Evolutionary conservation across 2,888 invertebrate species (phyloP), one percentile per base, ranked within the genome.

Genomic region (Adelphocoris suturalis): DNA sequence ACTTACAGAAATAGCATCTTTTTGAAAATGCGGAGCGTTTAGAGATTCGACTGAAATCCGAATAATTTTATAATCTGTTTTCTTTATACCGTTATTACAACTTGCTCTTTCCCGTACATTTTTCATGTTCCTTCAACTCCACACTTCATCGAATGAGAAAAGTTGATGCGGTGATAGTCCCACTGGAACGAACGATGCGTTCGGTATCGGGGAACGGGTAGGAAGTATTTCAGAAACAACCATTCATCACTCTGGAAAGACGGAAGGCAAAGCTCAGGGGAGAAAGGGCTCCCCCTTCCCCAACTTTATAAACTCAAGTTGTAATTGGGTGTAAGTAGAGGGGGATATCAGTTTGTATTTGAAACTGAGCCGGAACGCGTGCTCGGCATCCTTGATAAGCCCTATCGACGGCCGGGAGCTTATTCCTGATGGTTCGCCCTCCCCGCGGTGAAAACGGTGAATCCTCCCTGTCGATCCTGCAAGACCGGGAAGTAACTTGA

Each of bases 241-340:
- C 82, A 82, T 82, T 82, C 52, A 82, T 82, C 82, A 82, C 82
- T 16, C 78, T 3, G 19, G 82, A 46, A 48, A 82, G 52, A 52
- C 46, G 82, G 19, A n/a, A 27, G 48, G 82, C 37, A 78, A 78
- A 78, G 78, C 78, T 78, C 78, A 28, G 76, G 80, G 46, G 47
- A 78, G 75, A 23, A 52, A 88, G 52, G 78, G n/a, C 52, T 47
- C 16, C n/a, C 28, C 9, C 37, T 37, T 37, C 19, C 28, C 88
- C 48, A 78, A 88, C 88, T 88, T 88, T 55, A 88, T 78, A 88
- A 88, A 88, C 88, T 88, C 52, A 88, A 78, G 78, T 88, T 88
- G 88, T 88, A 88, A 88, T 88, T 88, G 88, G 88, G 88, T 80
- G 88, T 88, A 88, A 88, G 88, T 88, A 88, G 78, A 88, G 89